Evolutionary conservation across 2,888 invertebrate genomes (phyloP).

Genomic region (Tenthredo mesomela): DNA sequence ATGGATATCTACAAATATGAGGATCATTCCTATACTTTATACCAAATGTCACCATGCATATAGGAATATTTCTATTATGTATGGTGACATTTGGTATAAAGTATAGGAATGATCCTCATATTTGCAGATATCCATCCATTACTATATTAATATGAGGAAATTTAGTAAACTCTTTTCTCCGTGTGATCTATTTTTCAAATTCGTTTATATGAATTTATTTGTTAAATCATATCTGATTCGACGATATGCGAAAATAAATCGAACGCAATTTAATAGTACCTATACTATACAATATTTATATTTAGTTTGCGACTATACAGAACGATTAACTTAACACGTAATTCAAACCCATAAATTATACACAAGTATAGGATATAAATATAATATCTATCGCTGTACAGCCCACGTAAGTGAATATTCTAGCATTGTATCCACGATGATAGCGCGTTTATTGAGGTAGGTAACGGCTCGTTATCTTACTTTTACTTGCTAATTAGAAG

Average conservation of each 20-base stretch:
- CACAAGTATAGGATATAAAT: background rate
- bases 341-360: conserved; percentile 23
- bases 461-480: conserved; percentile 3
- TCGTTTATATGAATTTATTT: background rate
- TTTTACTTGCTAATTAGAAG: conserved; percentile 8
- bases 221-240: background rate
- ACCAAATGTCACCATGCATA: too few species aligned
- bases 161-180: too few species aligned
- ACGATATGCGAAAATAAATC: background rate
- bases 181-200: background rate
- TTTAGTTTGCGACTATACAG: background rate
- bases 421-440: conserved; percentile 33
- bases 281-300: background rate
- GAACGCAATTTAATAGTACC: background rate
- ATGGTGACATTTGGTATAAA: too few species aligned
- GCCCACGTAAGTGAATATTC: background rate
- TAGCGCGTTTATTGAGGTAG: conserved; percentile 43
- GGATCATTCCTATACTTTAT: too few species aligned
- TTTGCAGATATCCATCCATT: too few species aligned
- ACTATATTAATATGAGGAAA: too few species aligned
- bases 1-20: too few species aligned
- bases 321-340: background rate
- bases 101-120: too few species aligned
- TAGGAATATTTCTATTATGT: too few species aligned
- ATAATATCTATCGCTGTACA: background rate